Percentiles rank a stretch among this genome's conserved stretches.
Evolutionary conservation across 2,888 invertebrate species (phyloP).

Genomic region (Tetanocera ferruginea): DNA sequence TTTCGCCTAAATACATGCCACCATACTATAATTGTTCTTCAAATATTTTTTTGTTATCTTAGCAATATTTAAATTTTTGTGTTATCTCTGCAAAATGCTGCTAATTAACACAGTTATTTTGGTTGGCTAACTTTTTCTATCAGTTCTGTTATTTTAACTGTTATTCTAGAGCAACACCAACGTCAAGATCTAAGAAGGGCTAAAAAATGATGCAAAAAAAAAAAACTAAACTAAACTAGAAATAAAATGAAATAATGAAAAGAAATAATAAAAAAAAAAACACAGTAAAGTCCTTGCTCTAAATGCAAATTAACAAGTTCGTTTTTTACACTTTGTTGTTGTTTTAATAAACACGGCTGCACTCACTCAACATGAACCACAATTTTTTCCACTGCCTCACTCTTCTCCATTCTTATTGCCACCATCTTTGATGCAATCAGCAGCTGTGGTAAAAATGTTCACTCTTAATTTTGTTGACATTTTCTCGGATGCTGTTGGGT

Average conservation of each 20-base stretch:
- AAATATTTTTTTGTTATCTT: not conserved
- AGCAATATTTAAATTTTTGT: not conserved
- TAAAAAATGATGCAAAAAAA: not conserved
- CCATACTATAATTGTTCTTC: not conserved
- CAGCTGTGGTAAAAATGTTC: constrained; percentile 12
- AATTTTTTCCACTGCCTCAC: not conserved
- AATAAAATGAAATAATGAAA: not conserved
- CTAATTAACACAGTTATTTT: not conserved
- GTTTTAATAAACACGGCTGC: no score
- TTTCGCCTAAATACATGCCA: not conserved
- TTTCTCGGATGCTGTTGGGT: not conserved
- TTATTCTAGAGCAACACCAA: not conserved
- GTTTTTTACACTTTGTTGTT: not conserved
- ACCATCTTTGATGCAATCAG: not conserved
- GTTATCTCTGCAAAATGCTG: not conserved
- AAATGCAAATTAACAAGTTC: constrained; percentile 30
- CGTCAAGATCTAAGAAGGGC: not conserved
- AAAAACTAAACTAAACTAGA: no score
- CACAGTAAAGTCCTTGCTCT: constrained; percentile 23
- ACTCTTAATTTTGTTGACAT: constrained; percentile 7
- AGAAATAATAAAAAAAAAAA: constrained; percentile 4
- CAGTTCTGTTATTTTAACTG: not conserved
- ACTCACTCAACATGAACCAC: no score
- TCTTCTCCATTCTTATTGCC: not conserved
- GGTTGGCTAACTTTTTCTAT: not conserved